A percentile compares a stretch with the other conserved stretches of the same genome.
Conservation (phyloP, 2,113 vertebrate species). For the Aptenodytes patagonicus region DNA sequence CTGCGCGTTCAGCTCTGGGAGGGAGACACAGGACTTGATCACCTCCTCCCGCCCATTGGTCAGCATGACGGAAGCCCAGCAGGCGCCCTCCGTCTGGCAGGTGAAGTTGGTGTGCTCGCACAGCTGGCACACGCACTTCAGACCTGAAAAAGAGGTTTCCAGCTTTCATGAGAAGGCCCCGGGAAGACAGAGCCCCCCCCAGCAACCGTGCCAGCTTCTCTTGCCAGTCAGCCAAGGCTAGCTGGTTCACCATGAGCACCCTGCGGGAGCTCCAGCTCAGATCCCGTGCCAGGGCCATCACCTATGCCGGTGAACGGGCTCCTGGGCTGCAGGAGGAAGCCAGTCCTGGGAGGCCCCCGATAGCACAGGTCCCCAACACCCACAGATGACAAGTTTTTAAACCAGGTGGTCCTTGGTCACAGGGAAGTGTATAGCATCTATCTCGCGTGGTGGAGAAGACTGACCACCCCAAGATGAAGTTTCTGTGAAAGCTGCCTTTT, state of each 20-base stretch:
- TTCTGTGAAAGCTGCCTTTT: neutral
- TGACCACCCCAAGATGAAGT: no score
- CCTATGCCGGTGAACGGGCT: fast-evolving
- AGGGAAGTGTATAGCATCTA: fast-evolving
- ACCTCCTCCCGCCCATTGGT: slow-evolving; percentile 88
- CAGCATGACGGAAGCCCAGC: slow-evolving; percentile 95
- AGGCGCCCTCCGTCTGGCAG: slow-evolving; percentile 91
- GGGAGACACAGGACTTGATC: slow-evolving; percentile 88
- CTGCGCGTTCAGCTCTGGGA: slow-evolving; percentile 86
- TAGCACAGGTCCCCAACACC: neutral
- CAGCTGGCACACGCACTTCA: slow-evolving; percentile 91
- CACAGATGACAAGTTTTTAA: fast-evolving
- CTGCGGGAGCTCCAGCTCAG: fast-evolving
- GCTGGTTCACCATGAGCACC: fast-evolving
- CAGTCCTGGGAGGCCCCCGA: fast-evolving
- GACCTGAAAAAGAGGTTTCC: slow-evolving; percentile 70
- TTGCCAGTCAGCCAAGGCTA: fast-evolving
- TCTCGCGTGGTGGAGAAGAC: fast-evolving
- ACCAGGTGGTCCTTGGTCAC: neutral
- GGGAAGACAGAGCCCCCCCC: fast-evolving
- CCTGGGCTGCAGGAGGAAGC: neutral
- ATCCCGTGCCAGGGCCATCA: fast-evolving
- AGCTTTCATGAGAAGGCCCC: fast-evolving
- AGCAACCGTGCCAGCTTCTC: fast-evolving
- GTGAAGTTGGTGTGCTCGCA: slow-evolving; percentile 88